Conservation (phyloP, 2,888 invertebrate species). For the Leptopterna dolabrata region DNA sequence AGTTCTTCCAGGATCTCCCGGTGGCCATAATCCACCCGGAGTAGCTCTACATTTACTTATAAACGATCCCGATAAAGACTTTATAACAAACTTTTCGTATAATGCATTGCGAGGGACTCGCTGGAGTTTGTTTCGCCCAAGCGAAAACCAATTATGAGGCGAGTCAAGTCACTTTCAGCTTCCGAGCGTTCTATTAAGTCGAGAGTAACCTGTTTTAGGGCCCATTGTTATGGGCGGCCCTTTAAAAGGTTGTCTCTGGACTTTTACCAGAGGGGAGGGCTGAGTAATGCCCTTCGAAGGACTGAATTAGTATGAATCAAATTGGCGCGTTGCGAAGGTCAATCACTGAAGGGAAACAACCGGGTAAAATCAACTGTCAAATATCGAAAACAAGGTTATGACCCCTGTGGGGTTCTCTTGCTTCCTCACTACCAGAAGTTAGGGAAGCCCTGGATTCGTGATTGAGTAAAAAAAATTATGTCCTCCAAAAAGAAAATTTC, state of each 20-base stretch:
- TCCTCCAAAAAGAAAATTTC: no score
- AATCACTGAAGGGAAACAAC: no score
- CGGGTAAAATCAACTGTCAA: no score
- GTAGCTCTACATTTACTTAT: not conserved
- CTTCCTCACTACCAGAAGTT: no score
- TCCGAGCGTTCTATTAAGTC: not conserved
- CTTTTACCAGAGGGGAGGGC: not conserved
- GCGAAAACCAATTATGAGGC: slow-evolving; percentile 6
- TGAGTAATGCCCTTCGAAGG: not conserved
- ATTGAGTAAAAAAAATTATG: no score
- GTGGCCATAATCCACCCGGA: not conserved
- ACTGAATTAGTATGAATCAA: not conserved
- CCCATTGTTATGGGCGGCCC: not conserved
- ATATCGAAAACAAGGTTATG: no score
- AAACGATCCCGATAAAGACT: slow-evolving; percentile 7
- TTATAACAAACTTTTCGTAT: not conserved
- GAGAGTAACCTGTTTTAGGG: not conserved
- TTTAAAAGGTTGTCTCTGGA: not conserved
- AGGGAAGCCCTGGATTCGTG: no score
- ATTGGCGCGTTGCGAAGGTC: not conserved
- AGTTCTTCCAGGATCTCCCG: not conserved
- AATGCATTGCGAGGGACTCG: not conserved
- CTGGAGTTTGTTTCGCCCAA: not conserved
- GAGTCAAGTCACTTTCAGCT: slow-evolving; percentile 7
- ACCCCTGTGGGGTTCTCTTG: no score